Evolutionary conservation across 1,140 invertebrate species (phyloP).

Genomic region (Luehdorfia chinensis): DNA sequence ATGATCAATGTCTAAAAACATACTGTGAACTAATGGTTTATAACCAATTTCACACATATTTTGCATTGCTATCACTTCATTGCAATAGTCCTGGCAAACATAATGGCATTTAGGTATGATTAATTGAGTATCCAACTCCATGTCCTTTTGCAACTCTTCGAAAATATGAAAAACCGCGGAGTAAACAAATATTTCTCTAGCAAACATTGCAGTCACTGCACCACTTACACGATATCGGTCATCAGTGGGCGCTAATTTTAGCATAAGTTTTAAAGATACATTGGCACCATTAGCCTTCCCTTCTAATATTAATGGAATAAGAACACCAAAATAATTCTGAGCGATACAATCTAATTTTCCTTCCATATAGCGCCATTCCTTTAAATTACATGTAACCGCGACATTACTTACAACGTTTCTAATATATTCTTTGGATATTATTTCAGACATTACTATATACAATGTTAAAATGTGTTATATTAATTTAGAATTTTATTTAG

Average conservation of each 20-base stretch:
- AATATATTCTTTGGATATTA: constrained; percentile 29
- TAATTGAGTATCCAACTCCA: constrained; percentile 19
- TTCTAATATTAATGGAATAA: constrained; percentile 45
- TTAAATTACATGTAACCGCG: constrained; percentile 22
- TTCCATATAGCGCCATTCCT: constrained; percentile 31
- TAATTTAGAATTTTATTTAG: too few relatives aligned
- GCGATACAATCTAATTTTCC: constrained; percentile 44
- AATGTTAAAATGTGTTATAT: too few relatives aligned
- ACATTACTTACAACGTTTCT: constrained; percentile 32
- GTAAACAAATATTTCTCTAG: constrained; percentile 57
- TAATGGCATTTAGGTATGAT: constrained; percentile 52
- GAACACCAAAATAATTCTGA: constrained; percentile 63
- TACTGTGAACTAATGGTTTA: constrained; percentile 35
- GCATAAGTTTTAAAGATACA: constrained; percentile 36
- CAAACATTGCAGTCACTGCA: constrained; percentile 56
- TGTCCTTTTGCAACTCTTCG: constrained; percentile 27
- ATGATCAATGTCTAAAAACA: constrained; percentile 52
- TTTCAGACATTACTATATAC: constrained; percentile 23
- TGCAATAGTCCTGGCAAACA: constrained; percentile 44
- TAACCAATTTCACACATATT: constrained; percentile 53
- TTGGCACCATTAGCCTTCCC: constrained; percentile 28
- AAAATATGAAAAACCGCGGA: constrained; percentile 39
- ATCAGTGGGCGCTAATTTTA: constrained; percentile 62
- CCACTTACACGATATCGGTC: constrained; percentile 59
- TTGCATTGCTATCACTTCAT: constrained; percentile 54